Evolutionary conservation across 2,113 vertebrate species (phyloP).

Genomic region (Tretioscincus oriximinensis): DNA sequence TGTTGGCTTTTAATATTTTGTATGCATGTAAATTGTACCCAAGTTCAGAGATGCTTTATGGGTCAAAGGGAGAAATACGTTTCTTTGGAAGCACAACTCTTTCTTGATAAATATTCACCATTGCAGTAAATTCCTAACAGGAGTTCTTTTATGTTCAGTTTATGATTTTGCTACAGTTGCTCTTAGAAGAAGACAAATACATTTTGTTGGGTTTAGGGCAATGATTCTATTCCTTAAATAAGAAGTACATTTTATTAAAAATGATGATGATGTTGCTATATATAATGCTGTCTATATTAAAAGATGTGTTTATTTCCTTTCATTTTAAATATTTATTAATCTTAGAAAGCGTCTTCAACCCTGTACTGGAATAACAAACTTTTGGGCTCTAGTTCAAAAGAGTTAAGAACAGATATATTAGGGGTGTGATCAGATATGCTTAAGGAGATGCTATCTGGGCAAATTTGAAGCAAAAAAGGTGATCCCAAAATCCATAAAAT

Average conservation of each 20-base stretch:
- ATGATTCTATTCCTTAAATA: not conserved
- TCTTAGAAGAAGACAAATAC: constrained; percentile 8
- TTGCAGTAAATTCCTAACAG: constrained; percentile 27
- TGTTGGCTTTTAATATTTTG: constrained; percentile 46
- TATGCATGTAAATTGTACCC: constrained; percentile 49
- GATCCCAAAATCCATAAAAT: too few relatives aligned
- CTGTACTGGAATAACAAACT: not conserved
- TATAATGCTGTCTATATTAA: not conserved
- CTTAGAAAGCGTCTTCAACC: not conserved
- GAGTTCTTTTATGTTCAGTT: not conserved
- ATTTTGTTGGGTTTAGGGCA: not conserved
- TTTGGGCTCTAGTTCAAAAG: not conserved
- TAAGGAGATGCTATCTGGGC: too few relatives aligned
- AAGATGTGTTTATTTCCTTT: not conserved
- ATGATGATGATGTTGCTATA: too few relatives aligned
- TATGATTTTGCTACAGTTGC: not conserved
- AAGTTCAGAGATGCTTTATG: constrained; percentile 51
- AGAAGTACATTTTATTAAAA: not conserved
- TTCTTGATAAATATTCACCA: constrained; percentile 60
- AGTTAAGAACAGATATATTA: not conserved
- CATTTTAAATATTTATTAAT: not conserved
- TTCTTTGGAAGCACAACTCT: constrained; percentile 49
- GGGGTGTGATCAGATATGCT: too few relatives aligned
- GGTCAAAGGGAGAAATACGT: constrained; percentile 48
- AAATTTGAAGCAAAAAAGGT: too few relatives aligned